These are phyloP conservation scores for Triplophysa tibetana DNA, from an alignment of 2,113 vertebrate genomes.

Conservation along the genomic window DNA sequence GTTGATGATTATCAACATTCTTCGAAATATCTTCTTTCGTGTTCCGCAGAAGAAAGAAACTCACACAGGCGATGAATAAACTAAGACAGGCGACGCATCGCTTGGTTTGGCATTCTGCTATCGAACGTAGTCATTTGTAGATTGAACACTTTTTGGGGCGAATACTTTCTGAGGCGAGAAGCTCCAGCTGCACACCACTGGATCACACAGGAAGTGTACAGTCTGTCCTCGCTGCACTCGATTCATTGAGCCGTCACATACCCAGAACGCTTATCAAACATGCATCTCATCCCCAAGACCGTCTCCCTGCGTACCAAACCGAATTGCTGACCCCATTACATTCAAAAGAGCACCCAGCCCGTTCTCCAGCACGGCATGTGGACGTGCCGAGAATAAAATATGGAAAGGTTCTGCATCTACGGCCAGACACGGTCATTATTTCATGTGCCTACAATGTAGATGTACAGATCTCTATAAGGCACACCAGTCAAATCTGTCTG, in stretches of 20 bases:
- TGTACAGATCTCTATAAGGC: background rate
- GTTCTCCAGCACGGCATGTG: constrained; percentile 77
- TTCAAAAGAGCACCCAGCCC: constrained; percentile 48
- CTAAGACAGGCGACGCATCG: too few relatives aligned
- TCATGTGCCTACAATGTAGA: background rate
- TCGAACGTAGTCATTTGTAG: too few relatives aligned
- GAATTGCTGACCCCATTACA: constrained; percentile 29
- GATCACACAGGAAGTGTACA: background rate
- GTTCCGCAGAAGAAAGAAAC: too few relatives aligned
- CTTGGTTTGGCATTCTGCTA: too few relatives aligned
- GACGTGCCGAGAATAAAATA: constrained; percentile 78
- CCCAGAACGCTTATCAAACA: background rate
- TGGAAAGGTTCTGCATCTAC: constrained; percentile 36
- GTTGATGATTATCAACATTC: too few relatives aligned
- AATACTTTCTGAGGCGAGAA: background rate
- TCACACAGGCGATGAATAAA: too few relatives aligned
- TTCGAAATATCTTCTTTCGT: too few relatives aligned
- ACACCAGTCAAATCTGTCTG: background rate
- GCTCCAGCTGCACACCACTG: background rate
- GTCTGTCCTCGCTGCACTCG: background rate
- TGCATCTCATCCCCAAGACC: background rate
- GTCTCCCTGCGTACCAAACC: background rate
- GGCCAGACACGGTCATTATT: constrained; percentile 20
- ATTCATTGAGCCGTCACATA: background rate
- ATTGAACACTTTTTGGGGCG: too few relatives aligned